Conservation (phyloP, 2,888 invertebrate species). For the Abrostola tripartita region DNA sequence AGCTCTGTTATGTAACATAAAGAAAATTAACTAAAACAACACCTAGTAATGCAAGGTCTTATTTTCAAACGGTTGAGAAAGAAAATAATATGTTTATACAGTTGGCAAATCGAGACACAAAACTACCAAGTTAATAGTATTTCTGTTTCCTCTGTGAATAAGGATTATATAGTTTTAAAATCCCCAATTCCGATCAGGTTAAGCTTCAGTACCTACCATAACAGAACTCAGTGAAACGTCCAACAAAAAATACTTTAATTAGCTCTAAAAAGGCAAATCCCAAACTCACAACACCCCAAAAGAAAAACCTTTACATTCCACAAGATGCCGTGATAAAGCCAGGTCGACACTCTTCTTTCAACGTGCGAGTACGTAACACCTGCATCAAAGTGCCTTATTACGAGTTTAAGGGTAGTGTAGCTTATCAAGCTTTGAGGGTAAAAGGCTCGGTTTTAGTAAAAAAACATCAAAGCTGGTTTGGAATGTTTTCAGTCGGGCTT, state of each 20-base stretch:
- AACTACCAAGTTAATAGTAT: no score
- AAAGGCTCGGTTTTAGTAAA: slow-evolving; percentile 69
- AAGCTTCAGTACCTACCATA: slow-evolving; percentile 34
- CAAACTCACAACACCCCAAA: slow-evolving; percentile 60
- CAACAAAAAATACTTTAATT: slow-evolving; percentile 62
- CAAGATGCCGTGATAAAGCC: slow-evolving; percentile 67
- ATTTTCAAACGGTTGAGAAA: no score
- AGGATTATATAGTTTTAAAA: background rate
- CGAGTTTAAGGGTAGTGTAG: slow-evolving; percentile 79
- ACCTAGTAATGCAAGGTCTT: no score
- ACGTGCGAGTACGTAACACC: slow-evolving; percentile 76
- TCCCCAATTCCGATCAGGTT: background rate
- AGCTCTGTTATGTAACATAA: no score
- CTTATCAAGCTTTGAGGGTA: slow-evolving; percentile 83
- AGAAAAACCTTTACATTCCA: slow-evolving; percentile 72
- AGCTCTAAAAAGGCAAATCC: slow-evolving; percentile 57
- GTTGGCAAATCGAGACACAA: no score
- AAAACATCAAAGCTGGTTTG: slow-evolving; percentile 83
- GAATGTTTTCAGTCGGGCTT: slow-evolving; percentile 86
- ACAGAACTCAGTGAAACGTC: slow-evolving; percentile 16
- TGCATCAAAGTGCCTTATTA: slow-evolving; percentile 86
- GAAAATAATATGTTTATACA: no score
- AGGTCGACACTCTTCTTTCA: slow-evolving; percentile 74
- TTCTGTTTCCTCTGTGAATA: no score
- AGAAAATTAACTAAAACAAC: no score